Percentiles rank a stretch among this genome's conserved stretches.
phyloP scores from a whole-genome alignment of 2,797 vertebrate species.

The Tangara arthus region DNA sequence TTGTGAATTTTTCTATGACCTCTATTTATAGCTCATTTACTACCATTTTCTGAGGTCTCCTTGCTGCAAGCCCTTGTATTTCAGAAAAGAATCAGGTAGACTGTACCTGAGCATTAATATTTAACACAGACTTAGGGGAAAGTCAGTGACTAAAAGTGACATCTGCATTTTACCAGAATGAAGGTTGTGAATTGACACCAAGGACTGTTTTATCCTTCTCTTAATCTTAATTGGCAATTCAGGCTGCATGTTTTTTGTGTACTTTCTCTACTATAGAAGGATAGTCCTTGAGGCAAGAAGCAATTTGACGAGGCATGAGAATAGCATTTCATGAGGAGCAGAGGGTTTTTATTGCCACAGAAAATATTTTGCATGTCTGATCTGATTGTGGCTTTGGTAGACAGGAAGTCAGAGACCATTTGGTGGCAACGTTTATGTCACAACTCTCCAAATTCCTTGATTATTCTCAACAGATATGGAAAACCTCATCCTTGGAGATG shows the following conservation, averaged over 20 bases:
- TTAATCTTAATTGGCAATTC: slow-evolving; percentile 20
- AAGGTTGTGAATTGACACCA: neutral
- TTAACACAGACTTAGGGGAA: neutral
- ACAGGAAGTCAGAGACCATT: neutral
- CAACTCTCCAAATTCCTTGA: neutral
- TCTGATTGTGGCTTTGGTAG: neutral
- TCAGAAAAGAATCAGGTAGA: neutral
- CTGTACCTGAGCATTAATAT: neutral
- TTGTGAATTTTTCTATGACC: neutral
- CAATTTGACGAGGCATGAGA: neutral
- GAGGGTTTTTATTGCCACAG: neutral
- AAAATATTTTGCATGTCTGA: neutral
- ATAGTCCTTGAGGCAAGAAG: slow-evolving; percentile 22
- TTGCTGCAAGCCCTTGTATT: neutral
- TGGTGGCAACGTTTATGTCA: neutral
- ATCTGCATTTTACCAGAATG: neutral
- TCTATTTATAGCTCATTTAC: neutral
- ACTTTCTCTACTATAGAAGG: neutral
- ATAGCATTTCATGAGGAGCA: neutral
- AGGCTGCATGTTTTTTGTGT: neutral
- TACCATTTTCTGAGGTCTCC: neutral
- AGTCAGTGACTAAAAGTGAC: neutral
- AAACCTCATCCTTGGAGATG: neutral
- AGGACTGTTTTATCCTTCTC: neutral
- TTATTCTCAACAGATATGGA: neutral